These are phyloP conservation scores for Aethina tumida DNA, from an alignment of 1,140 invertebrate species.

Conservation along the genomic window DNA sequence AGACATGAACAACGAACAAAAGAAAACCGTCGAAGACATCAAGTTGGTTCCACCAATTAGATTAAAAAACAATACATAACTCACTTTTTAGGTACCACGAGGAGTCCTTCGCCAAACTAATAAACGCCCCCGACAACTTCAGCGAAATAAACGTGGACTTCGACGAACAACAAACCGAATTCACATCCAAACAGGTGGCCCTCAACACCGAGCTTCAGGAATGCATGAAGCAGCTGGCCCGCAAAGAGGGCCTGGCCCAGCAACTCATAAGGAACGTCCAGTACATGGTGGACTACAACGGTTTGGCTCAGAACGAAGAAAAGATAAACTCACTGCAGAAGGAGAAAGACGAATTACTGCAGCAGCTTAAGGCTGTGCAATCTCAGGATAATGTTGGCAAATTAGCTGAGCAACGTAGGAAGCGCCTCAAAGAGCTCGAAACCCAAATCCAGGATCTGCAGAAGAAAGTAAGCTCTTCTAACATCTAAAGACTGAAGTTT, in stretches of 20 bases:
- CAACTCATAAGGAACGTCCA: slow-evolving; percentile 54
- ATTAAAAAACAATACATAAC: too few relatives aligned
- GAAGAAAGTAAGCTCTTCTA: slow-evolving; percentile 54
- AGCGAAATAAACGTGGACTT: slow-evolving; percentile 37
- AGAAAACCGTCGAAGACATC: slow-evolving; percentile 43
- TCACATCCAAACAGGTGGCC: slow-evolving; percentile 48
- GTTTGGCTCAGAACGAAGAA: slow-evolving; percentile 54
- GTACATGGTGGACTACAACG: slow-evolving; percentile 46
- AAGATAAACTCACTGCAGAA: slow-evolving; percentile 60
- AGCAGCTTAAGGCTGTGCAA: slow-evolving; percentile 49
- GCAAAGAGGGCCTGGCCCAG: slow-evolving; percentile 67
- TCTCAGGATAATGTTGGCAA: slow-evolving; percentile 40
- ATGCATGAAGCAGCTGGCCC: slow-evolving; percentile 60
- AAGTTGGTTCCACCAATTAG: too few relatives aligned
- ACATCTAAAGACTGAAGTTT: slow-evolving; percentile 63
- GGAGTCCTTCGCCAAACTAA: slow-evolving; percentile 36
- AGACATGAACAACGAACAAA: slow-evolving; percentile 37
- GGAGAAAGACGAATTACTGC: slow-evolving; percentile 61
- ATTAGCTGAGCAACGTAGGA: slow-evolving; percentile 60
- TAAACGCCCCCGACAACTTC: too few relatives aligned
- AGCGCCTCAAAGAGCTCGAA: slow-evolving; percentile 69
- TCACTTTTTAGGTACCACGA: slow-evolving; percentile 19
- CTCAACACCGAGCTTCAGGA: slow-evolving; percentile 54
- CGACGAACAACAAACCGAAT: slow-evolving; percentile 51
- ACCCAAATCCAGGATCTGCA: slow-evolving; percentile 59